phyloP scores from a whole-genome alignment of 2,113 vertebrate species.

The Chiloscyllium plagiosum region DNA sequence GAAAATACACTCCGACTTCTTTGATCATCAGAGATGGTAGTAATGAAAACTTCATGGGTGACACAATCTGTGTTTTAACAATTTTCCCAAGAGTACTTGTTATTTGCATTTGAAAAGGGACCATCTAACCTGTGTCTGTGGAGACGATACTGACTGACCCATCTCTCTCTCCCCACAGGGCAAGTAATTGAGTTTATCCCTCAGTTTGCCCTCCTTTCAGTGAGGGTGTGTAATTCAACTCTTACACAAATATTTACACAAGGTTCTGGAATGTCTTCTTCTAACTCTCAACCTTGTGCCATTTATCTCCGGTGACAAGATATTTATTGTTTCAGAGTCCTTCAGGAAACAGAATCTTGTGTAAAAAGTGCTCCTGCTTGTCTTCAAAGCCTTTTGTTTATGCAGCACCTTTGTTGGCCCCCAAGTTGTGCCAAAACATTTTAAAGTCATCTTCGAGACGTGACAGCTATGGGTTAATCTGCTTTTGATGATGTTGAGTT shows the following conservation, averaged over 20 bases:
- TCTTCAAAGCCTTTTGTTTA: not conserved
- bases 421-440: not conserved
- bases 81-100: not conserved
- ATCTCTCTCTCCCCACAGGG: too few relatives aligned
- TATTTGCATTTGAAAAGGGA: not conserved
- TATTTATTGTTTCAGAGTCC: not conserved
- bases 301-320: constrained; percentile 4
- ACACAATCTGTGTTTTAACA: not conserved
- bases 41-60: not conserved
- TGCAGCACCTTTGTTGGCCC: not conserved
- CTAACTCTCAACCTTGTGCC: not conserved
- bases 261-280: not conserved
- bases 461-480: not conserved
- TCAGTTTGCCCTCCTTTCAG: not conserved
- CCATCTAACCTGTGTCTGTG: not conserved
- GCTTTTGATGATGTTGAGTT: not conserved
- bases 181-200: not conserved
- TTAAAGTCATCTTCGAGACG: not conserved
- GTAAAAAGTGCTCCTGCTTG: too few relatives aligned
- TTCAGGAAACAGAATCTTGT: not conserved
- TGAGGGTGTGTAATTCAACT: not conserved
- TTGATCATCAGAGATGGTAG: not conserved
- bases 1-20: not conserved
- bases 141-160: not conserved
- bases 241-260: not conserved